A percentile compares a stretch with the other conserved stretches of the same genome.
phyloP scores from a whole-genome alignment of 2,113 vertebrate species.

The Caranx ignobilis region DNA sequence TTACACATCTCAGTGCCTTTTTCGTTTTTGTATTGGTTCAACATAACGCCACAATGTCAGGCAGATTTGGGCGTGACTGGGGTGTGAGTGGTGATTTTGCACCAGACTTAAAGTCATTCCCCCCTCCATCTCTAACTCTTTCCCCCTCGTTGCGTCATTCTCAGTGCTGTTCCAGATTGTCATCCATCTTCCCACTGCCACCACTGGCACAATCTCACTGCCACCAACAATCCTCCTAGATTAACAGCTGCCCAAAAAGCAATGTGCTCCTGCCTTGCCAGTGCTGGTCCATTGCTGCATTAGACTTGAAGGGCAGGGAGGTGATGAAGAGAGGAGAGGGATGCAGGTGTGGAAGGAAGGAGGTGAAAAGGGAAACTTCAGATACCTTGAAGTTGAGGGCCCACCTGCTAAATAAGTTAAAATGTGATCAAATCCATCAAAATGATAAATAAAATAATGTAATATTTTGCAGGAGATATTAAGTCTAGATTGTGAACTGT shows the following conservation, averaged over 20 bases:
- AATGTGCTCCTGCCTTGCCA: slow-evolving; percentile 13
- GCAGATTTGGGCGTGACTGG: slow-evolving; percentile 34
- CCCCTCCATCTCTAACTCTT: slow-evolving; percentile 9
- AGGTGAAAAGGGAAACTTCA: neutral
- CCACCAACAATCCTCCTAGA: slow-evolving; percentile 1
- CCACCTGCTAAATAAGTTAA: no score
- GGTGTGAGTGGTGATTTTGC: slow-evolving; percentile 5
- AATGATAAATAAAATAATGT: neutral
- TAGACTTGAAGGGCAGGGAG: neutral
- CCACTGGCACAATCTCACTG: neutral
- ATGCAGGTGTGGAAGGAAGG: neutral
- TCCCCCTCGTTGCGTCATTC: slow-evolving; percentile 52
- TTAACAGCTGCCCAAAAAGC: slow-evolving; percentile 65
- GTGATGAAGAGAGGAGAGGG: neutral
- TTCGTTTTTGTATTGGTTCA: neutral
- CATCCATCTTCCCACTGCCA: slow-evolving; percentile 1
- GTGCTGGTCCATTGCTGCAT: slow-evolving; percentile 17
- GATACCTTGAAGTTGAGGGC: neutral
- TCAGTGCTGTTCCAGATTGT: slow-evolving; percentile 37
- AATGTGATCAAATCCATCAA: no score
- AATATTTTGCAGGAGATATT: no score
- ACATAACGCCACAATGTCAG: neutral
- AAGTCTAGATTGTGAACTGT: neutral
- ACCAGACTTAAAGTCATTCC: slow-evolving; percentile 26
- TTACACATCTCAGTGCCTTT: neutral